Evolutionary conservation across 2,797 vertebrate genomes (phyloP), one percentile per base, ranked within the genome.

Genomic region (Tapirus indicus): DNA sequence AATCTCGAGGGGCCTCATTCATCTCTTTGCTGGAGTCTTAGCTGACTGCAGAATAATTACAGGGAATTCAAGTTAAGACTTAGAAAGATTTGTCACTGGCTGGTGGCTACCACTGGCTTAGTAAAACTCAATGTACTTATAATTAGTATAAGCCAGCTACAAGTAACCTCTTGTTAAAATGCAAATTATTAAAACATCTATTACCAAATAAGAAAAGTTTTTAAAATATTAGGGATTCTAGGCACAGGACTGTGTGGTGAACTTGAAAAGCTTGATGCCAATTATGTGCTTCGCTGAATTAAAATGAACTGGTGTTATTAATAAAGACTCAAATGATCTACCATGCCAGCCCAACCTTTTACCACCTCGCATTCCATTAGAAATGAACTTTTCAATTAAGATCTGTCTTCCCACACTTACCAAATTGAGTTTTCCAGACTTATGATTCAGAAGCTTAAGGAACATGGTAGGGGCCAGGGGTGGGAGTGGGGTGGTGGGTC

Each of bases 261-360:
- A 98, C 98, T 98, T 98, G 97, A 98, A 98, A 98, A 98, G 86
- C 98, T 98, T 98, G 97, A 97, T 98, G 98, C 98, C 98, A 99
- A 99, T 99, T 99, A 99, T 97, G 97, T 98, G 98, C 99, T 99
- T 98, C 98, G 98, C 96, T 98, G 98, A 99, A 99, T 99, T 98
- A 99, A 98, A 99, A 99, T 98, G 98, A 98, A 98, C 98, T 98
- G 97, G 83, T 98, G 82, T 98, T 98, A 98, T 98, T 99, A 99
- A 98, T 98, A 98, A 98, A 98, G 98, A 98, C 98, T 98, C 97
- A 97, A 96, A 98, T 98, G 97, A 98, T 98, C 98, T 98, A 98
- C 96, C 94, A 97, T 98, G 95, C 97, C 97, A 98, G 97, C 98
- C 97, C 98, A 99, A 97, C 98, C 98, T 98, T 98, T 99, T 97